Base-by-base conservation (phyloP, 2,797 vertebrate genomes). In the Gymnocypris eckloni region DNA sequence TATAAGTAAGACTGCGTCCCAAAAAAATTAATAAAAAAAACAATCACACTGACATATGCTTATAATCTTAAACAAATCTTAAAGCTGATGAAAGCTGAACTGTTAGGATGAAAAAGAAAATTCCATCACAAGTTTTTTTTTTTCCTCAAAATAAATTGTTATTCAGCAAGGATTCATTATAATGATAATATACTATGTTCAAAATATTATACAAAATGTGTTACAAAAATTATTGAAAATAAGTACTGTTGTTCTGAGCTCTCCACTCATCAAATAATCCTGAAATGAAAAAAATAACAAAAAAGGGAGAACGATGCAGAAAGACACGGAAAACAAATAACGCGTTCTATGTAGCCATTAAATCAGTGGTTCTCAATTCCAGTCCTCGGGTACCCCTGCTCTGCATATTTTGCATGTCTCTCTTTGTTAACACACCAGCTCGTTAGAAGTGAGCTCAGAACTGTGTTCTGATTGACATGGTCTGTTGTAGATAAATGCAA, bases 61-160 rank as follows among this genome's bases (percentile, higher is more conserved):
- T 66, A 67, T 2, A 77, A 67, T 25, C 43, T 16, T 41, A 25
- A n/a, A 64, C 18, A 54, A 82, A 72, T 72, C 28, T 48, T 8
- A 75, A 37, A 73, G 41, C 28, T 48, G 41, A 75, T 50, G 41
- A 83, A 48, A 73, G 41, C 70, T 48, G 4, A 45, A 48, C 28
- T 75, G 25, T 61, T 73, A n/a, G 69, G 5, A 56, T 18, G 50
- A 28, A 71, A 82, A 82, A 54, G 37, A 9, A 61, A 33, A 72
- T 45, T 73, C 81, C 52, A 22, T 13, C 25, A 43, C 39, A 37
- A 37, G 0, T 15, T 25, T 7, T 15, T 25, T n/a, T 71, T 15
- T 25, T n/a, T 45, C 43, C 43, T 71, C 2, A 6, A 71, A 72
- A 45, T 2, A 72, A 72, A 71, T 71, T 67, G 33, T 71, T 71